A percentile compares a stretch with the other conserved stretches of the same genome.
Evolutionary conservation across 1,140 invertebrate genomes (phyloP).

Genomic region (Trachelipus rathkii): DNA sequence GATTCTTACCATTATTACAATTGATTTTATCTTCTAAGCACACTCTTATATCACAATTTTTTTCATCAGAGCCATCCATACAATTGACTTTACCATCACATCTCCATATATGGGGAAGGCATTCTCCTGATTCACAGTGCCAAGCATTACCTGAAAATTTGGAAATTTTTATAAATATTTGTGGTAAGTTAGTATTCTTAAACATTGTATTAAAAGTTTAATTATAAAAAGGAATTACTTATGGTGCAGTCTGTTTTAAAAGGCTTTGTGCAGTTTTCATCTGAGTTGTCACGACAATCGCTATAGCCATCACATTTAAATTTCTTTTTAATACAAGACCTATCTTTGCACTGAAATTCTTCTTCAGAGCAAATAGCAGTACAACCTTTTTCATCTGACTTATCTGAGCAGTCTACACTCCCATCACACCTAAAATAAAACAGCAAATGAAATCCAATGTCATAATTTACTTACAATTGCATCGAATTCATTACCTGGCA

Average conservation of each 20-base stretch:
- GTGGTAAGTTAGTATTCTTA: neutral
- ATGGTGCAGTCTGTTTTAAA: neutral
- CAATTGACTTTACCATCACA: neutral
- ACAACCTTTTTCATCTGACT: neutral
- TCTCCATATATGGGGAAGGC: neutral
- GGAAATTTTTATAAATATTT: neutral
- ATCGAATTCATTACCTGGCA: too few relatives aligned
- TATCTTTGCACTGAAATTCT: constrained; percentile 22
- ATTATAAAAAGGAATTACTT: neutral
- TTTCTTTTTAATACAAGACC: constrained; percentile 21
- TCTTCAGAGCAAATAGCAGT: neutral
- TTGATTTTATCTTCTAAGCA: neutral
- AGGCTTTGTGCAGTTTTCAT: constrained; percentile 14
- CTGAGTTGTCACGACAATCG: constrained; percentile 31
- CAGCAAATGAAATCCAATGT: too few relatives aligned
- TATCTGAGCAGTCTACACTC: neutral
- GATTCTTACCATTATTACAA: neutral
- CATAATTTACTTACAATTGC: too few relatives aligned
- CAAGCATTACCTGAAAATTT: neutral
- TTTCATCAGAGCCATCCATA: neutral
- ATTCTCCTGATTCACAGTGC: neutral
- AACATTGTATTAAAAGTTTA: neutral
- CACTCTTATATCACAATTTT: neutral
- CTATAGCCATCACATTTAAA: constrained; percentile 30
- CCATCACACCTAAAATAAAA: neutral